These are phyloP conservation scores for Nemopilema nomurai DNA, from an alignment of 30 jellyfish, hydroid and myxozoan species.

Conservation along the genomic window DNA sequence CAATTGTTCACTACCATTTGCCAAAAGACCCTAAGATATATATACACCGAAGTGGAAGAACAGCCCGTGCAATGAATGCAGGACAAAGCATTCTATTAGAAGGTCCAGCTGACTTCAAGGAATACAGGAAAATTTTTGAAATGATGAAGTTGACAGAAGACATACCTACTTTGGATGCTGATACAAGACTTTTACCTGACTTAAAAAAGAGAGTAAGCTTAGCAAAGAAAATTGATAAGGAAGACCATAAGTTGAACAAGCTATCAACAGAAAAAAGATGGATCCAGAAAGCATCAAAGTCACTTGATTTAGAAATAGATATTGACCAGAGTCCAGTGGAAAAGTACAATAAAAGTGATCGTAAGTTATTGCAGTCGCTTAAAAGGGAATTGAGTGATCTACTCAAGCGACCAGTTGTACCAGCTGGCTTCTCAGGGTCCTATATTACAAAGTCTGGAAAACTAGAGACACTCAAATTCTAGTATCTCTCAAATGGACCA, in stretches of 20 bases:
- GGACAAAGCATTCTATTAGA: constrained; percentile 80
- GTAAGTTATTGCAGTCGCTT: neutral
- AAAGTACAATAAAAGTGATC: constrained; percentile 25
- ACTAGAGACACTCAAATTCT: constrained; percentile 30
- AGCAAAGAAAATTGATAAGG: constrained; percentile 81
- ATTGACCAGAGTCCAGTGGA: constrained; percentile 14
- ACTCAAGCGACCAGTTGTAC: constrained; percentile 61
- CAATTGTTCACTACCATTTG: constrained; percentile 85
- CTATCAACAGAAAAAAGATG: constrained; percentile 57
- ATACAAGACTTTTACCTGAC: constrained; percentile 56
- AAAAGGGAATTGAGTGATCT: constrained; percentile 49
- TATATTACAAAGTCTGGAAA: constrained; percentile 83
- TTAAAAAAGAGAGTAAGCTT: constrained; percentile 70
- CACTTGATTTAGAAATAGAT: constrained; percentile 77
- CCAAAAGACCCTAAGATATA: constrained; percentile 93
- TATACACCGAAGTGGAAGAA: constrained; percentile 95
- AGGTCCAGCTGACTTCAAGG: constrained; percentile 86
- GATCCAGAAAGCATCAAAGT: constrained; percentile 75
- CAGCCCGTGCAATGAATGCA: constrained; percentile 85
- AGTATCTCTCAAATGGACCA: neutral
- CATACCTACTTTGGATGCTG: constrained; percentile 67
- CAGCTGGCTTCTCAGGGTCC: constrained; percentile 88
- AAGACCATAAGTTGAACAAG: constrained; percentile 69
- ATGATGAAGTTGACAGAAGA: constrained; percentile 63
- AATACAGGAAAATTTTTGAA: constrained; percentile 68